Percentiles rank a stretch among this genome's conserved stretches.
These are phyloP conservation scores for Micrastur ruficollis DNA, from an alignment of 2,797 vertebrate genomes.

Conservation along the genomic window DNA sequence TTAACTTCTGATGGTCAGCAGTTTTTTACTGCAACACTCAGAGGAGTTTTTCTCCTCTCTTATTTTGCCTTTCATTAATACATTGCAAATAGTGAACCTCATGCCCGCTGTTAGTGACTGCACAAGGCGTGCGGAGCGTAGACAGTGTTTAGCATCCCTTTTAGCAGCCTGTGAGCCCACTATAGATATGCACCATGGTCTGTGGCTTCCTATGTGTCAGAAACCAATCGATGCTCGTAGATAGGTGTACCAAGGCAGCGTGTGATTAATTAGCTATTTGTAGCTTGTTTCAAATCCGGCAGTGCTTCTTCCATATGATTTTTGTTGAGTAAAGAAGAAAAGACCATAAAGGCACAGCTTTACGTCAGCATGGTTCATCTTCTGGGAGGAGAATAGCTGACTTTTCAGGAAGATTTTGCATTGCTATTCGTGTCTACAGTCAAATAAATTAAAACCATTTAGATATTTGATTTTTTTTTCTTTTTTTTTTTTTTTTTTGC, in stretches of 20 bases:
- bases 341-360: not conserved
- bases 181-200: not conserved
- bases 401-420: not conserved
- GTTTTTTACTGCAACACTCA: not conserved
- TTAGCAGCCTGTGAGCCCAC: not conserved
- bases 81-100: not conserved
- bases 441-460: not conserved
- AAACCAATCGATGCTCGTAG: not conserved
- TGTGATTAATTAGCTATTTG: not conserved
- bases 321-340: not conserved
- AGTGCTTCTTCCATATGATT: not conserved
- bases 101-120: fast-evolving
- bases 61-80: not conserved
- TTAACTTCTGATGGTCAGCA: not conserved
- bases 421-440: not conserved
- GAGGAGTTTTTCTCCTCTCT: not conserved
- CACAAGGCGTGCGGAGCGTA: not conserved
- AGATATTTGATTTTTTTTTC: not conserved
- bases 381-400: not conserved
- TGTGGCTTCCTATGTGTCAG: not conserved
- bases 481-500: not conserved
- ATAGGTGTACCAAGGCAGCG: not conserved
- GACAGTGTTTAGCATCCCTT: not conserved
- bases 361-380: not conserved
- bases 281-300: not conserved